Evolutionary conservation across 2,888 invertebrate species (phyloP).

Genomic region (Apantesis nais): DNA sequence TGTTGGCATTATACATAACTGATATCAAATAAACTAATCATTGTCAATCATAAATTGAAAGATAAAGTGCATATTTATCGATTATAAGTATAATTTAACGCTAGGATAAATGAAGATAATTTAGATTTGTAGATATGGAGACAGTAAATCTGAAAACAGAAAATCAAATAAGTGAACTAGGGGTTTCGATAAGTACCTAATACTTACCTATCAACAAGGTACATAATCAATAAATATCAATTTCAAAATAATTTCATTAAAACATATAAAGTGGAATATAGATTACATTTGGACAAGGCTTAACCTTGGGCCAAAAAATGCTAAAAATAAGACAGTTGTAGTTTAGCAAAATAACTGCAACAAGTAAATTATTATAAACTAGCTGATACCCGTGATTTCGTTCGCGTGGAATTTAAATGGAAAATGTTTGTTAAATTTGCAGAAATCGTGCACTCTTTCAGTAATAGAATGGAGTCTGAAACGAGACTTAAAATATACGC

Average conservation of each 20-base stretch:
- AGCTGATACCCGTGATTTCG: too few species aligned
- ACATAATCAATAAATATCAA: too few species aligned
- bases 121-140: background rate
- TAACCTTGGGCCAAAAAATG: background rate
- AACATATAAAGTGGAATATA: background rate
- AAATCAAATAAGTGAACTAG: background rate
- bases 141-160: background rate
- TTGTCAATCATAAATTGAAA: background rate
- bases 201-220: too few species aligned
- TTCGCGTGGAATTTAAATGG: too few species aligned
- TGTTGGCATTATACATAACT: background rate
- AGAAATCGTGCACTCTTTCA: too few species aligned
- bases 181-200: background rate
- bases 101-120: background rate
- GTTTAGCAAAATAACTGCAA: background rate
- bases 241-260: background rate
- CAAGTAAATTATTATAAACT: too few species aligned
- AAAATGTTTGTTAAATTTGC: too few species aligned
- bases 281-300: slow-evolving; percentile 5
- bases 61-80: background rate
- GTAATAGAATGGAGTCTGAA: too few species aligned
- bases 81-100: background rate
- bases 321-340: background rate
- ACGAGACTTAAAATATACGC: too few species aligned
- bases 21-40: background rate